Percentiles rank a stretch among this genome's conserved stretches.
Evolutionary conservation across 2,888 invertebrate genomes (phyloP).

Genomic region (Agrotis puta): DNA sequence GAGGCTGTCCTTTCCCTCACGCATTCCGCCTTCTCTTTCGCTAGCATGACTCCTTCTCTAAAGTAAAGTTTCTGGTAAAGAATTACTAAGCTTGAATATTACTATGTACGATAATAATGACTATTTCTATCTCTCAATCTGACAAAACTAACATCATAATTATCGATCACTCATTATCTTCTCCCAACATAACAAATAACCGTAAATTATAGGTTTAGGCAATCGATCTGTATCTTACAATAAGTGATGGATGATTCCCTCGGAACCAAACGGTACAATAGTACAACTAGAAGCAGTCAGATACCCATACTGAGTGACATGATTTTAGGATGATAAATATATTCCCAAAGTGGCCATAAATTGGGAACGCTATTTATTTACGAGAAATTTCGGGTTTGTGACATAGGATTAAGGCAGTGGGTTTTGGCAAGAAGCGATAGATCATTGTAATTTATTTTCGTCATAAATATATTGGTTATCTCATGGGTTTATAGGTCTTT

Average conservation of each 20-base stretch:
- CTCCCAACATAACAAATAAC: not conserved
- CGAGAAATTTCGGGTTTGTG: constrained; percentile 23
- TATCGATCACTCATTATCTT: not conserved
- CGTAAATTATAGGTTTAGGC: constrained; percentile 18
- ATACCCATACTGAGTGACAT: constrained; percentile 53
- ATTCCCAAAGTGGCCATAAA: constrained; percentile 46
- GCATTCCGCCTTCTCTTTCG: no score
- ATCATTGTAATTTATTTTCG: constrained; percentile 33
- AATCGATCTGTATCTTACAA: constrained; percentile 50
- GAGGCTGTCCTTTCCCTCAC: no score
- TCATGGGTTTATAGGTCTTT: not conserved
- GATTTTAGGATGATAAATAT: constrained; percentile 50
- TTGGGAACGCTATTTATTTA: constrained; percentile 32
- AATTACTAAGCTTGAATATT: no score
- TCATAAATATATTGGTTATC: constrained; percentile 17
- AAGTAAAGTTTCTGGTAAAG: no score
- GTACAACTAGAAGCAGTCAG: constrained; percentile 20
- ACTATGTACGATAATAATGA: no score
- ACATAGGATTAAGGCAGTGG: not conserved
- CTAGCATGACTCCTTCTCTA: no score
- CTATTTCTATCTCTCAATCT: no score
- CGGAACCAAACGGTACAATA: constrained; percentile 1
- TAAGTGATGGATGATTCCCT: constrained; percentile 63
- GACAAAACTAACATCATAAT: no score
- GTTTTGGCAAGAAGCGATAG: constrained; percentile 2